Conservation (phyloP, 2,797 vertebrate genomes). For the Pithecia hirsuta region DNA sequence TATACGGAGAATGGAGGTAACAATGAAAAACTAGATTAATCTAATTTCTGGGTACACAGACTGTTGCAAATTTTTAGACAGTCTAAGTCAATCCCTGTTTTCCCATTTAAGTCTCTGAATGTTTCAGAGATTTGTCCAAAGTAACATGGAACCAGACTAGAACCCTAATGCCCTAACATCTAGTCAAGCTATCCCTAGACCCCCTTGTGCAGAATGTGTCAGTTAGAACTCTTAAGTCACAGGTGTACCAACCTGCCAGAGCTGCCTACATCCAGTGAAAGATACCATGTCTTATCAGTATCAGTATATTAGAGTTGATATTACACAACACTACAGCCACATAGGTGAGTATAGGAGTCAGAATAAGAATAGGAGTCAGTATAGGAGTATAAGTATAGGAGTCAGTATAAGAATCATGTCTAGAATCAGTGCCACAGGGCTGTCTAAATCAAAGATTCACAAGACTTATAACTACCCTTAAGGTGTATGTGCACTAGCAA, state of each 20-base stretch:
- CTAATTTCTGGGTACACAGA: constrained; percentile 49
- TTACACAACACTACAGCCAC: neutral
- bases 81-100: neutral
- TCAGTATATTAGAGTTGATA: neutral
- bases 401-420: neutral
- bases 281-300: neutral
- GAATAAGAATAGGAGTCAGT: neutral
- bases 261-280: neutral
- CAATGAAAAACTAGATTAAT: constrained; percentile 73
- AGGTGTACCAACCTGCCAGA: neutral
- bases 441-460: neutral
- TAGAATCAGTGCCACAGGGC: neutral
- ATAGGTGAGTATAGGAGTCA: neutral
- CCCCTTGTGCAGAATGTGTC: neutral
- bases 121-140: neutral
- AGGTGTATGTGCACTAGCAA: neutral
- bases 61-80: neutral
- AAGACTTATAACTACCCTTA: neutral
- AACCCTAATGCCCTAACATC: neutral
- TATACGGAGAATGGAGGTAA: constrained; percentile 68
- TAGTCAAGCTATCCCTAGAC: neutral
- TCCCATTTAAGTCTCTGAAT: neutral
- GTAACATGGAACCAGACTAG: neutral
- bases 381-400: neutral
- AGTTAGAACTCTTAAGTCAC: neutral